Evolutionary conservation across 2,888 invertebrate species (phyloP), one percentile per base, ranked within the genome.

Genomic region (Calliopum simillimum): DNA sequence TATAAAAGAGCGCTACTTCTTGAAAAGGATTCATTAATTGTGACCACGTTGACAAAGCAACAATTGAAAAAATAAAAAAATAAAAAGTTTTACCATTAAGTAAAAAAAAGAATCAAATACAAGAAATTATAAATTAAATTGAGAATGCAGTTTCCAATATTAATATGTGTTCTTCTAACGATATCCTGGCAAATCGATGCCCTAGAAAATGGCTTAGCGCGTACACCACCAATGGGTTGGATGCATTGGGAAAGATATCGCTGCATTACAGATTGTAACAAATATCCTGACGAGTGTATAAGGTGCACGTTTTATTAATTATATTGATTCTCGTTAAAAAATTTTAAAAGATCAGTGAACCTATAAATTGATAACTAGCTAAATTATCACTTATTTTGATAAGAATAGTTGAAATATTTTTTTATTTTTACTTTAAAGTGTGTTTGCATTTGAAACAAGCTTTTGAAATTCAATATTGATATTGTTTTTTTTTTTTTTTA

Each of bases 151-250:
- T 19, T 67, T 25, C 12, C 41, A 19, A n/a, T 19, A n/a, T 21
- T 21, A 16, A 6, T 59, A 33, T 55, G 41, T 6, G 49, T 41
- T 41, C 16, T 67, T 16, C 19, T 49, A 4, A 11, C 49, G 5
- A 41, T 59, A 12, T 58, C 58, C 49, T 67, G 67, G 25, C 58
- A 21, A 14, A 59, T 41, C 14, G 41, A 58, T 41, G 73, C 79
- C 16, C 79, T 90, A 69, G 88, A 90, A 68, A 91, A 91, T 86
- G 91, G 91, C 0, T 79, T 91, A 62, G 90, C 90, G 0, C 79
- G 83, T 70, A 91, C 89, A n/a, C 91, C 91, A 6, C 91, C 91
- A 1, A 91, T 91, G 91, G 91, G 91, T 6, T 91, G 91, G 91
- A 88, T 91, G 87, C 88, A 89, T 65, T 91, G 91, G 91, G 88